Percentiles rank a stretch among this genome's conserved stretches.
Evolutionary conservation across 2,113 vertebrate species (phyloP).

Genomic region (Morone chrysops): DNA sequence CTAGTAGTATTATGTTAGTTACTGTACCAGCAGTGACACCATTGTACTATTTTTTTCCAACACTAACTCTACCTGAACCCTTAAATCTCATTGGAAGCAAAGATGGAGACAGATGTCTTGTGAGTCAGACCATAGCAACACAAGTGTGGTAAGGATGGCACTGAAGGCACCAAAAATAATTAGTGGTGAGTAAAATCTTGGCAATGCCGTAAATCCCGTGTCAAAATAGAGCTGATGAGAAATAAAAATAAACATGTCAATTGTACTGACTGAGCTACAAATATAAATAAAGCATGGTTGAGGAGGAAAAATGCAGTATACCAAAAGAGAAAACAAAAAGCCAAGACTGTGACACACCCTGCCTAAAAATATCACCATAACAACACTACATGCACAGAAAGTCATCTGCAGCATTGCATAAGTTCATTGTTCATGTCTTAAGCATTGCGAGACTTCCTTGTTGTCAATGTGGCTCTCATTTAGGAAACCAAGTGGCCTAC

Average conservation of each 20-base stretch:
- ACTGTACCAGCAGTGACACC: conserved; percentile 23
- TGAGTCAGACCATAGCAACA: conserved; percentile 65
- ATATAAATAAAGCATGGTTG: conserved; percentile 35
- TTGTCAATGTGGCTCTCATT: conserved; percentile 34
- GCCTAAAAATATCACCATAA: conserved; percentile 48
- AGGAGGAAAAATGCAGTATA: conserved; percentile 32
- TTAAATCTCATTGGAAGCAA: conserved; percentile 50
- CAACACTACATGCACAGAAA: conserved; percentile 20
- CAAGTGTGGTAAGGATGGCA: conserved; percentile 49
- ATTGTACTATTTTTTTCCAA: conserved; percentile 25
- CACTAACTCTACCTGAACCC: conserved; percentile 31
- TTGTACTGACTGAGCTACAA: conserved; percentile 39
- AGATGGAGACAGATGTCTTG: conserved; percentile 64
- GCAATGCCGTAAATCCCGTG: conserved; percentile 32
- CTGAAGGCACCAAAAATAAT: conserved; percentile 58
- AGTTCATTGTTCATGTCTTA: conserved; percentile 24
- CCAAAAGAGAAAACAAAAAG: conserved; percentile 34
- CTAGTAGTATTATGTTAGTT: neutral
- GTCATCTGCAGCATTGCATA: conserved; percentile 14
- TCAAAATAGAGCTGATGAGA: conserved; percentile 51
- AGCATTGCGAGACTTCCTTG: conserved; percentile 16
- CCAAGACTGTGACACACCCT: conserved; percentile 41
- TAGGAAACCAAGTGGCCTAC: conserved; percentile 28
- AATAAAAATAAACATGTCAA: conserved; percentile 53
- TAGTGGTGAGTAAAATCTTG: conserved; percentile 57